Percentiles rank a stretch among this genome's conserved stretches.
Evolutionary conservation across 2,797 vertebrate species (phyloP).

Genomic region (Gymnothorax reevesii): DNA sequence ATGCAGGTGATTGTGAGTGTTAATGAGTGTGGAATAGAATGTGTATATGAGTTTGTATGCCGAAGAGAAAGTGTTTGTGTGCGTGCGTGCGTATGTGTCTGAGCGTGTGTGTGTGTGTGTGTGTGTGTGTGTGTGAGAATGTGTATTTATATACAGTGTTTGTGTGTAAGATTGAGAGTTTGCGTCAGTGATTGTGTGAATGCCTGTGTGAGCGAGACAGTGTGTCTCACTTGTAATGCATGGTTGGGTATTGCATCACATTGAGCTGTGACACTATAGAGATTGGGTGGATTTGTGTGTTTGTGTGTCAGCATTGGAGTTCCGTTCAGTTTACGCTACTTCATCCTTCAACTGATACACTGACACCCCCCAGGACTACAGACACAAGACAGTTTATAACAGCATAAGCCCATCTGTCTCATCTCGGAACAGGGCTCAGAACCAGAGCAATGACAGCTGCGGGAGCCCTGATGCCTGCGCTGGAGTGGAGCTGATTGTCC

Average conservation of each 20-base stretch:
- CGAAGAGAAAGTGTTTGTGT: background rate
- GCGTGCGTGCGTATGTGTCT: background rate
- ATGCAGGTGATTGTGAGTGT: slow-evolving; percentile 36
- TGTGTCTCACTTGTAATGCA: background rate
- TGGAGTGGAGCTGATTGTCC: background rate
- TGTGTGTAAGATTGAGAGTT: no score
- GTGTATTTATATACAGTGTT: background rate
- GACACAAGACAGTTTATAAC: background rate
- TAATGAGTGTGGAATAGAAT: slow-evolving; percentile 43
- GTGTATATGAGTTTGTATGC: background rate
- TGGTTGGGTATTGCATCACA: no score
- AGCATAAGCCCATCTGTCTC: background rate
- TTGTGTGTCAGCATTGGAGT: background rate
- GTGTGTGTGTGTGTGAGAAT: background rate
- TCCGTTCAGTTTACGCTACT: background rate
- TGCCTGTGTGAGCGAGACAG: background rate
- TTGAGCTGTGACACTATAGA: no score
- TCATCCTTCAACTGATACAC: background rate
- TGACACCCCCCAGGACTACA: background rate
- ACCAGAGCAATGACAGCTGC: background rate
- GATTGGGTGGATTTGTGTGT: no score
- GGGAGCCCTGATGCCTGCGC: background rate
- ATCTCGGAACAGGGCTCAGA: background rate
- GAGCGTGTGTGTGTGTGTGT: background rate
- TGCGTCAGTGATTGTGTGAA: no score